Evolutionary conservation across 2,113 vertebrate genomes (phyloP).

Genomic region (Cricetomys ansorgei): DNA sequence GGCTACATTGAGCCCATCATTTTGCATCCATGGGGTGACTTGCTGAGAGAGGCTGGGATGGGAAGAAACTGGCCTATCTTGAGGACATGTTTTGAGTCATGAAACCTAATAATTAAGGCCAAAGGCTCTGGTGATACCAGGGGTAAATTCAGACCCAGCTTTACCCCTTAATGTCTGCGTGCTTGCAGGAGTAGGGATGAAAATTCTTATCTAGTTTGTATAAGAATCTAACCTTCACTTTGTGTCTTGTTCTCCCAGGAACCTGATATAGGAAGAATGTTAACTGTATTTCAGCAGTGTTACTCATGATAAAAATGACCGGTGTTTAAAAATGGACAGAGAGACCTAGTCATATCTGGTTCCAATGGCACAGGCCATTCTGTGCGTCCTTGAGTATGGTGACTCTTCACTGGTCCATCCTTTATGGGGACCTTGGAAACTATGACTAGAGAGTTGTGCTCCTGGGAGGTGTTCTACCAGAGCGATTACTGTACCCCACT

Average conservation of each 20-base stretch:
- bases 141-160: not conserved
- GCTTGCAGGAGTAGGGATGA: not conserved
- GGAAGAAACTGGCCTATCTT: not conserved
- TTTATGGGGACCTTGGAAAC: not conserved
- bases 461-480: not conserved
- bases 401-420: not conserved
- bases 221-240: conserved; percentile 38
- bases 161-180: not conserved
- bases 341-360: not conserved
- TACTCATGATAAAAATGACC: not conserved
- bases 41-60: not conserved
- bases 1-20: not conserved
- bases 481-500: not conserved
- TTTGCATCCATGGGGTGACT: not conserved
- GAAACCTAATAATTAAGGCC: not conserved
- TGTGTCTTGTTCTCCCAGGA: not conserved
- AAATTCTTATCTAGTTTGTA: not conserved
- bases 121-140: not conserved
- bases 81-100: not conserved
- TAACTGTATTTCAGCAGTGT: not conserved
- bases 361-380: not conserved
- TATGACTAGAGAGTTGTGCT: not conserved
- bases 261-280: not conserved
- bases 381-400: not conserved
- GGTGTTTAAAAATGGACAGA: not conserved